A percentile compares a stretch with the other conserved stretches of the same genome.
Evolutionary conservation across 2,888 invertebrate genomes (phyloP).

Genomic region (Junonia oenone): DNA sequence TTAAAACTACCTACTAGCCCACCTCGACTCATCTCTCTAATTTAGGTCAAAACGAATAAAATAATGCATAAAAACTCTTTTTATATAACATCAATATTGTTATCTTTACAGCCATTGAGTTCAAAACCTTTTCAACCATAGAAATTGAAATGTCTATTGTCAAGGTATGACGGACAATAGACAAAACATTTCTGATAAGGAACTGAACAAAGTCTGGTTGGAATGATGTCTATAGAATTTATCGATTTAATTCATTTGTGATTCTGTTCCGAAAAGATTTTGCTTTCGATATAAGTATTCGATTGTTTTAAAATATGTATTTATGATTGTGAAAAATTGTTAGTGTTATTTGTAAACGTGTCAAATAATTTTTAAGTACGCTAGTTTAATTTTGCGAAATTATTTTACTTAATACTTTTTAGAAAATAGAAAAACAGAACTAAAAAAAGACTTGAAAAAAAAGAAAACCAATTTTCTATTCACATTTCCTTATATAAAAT

Average conservation of each 20-base stretch:
- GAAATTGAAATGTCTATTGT: slow-evolving; percentile 12
- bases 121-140: slow-evolving; percentile 10
- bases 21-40: background rate
- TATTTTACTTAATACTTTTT: no score
- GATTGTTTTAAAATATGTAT: no score
- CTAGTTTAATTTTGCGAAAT: no score
- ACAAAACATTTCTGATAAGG: slow-evolving; percentile 7
- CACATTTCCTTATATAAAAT: background rate
- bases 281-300: no score
- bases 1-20: no score
- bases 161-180: slow-evolving; percentile 6
- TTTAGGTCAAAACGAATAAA: background rate
- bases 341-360: no score
- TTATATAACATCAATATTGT: slow-evolving; percentile 1
- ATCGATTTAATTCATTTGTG: background rate
- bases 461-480: no score
- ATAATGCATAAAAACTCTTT: background rate
- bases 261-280: background rate
- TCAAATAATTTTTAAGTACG: no score
- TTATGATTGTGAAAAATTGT: no score
- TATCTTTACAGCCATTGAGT: slow-evolving; percentile 14
- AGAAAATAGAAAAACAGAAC: no score
- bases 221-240: background rate
- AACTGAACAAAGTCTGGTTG: background rate
- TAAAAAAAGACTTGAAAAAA: no score